Conservation (phyloP, 2,113 vertebrate genomes). For the Prinia subflava region DNA sequence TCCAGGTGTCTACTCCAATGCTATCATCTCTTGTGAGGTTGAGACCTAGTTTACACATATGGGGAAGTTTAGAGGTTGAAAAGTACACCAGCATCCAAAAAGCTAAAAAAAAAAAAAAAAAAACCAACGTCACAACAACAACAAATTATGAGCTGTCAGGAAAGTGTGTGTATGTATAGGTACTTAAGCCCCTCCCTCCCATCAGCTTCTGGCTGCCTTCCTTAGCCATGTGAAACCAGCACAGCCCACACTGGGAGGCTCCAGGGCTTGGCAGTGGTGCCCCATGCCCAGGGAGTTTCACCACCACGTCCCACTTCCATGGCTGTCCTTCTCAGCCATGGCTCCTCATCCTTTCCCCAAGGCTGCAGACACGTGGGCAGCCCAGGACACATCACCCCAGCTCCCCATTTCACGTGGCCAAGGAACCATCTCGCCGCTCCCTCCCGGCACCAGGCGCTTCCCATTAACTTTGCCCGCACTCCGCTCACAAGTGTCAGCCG, state of each 20-base stretch:
- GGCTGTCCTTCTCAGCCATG: neutral
- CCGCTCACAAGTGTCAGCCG: neutral
- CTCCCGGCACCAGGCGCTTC: neutral
- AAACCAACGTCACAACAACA: neutral
- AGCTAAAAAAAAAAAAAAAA: neutral
- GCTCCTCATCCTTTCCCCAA: fast-evolving
- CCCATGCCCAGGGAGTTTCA: fast-evolving
- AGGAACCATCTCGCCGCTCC: fast-evolving
- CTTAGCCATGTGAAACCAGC: neutral
- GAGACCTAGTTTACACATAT: neutral
- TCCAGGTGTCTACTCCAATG: neutral
- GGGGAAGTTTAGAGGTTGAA: neutral
- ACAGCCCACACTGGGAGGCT: neutral
- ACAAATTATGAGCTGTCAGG: neutral
- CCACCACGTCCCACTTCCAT: neutral
- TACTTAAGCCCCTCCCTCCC: fast-evolving
- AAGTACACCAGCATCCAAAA: neutral
- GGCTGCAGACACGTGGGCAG: fast-evolving
- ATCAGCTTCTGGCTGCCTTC: neutral
- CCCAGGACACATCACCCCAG: fast-evolving
- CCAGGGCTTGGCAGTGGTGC: neutral
- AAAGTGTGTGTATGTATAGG: fast-evolving
- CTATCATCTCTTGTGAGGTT: neutral
- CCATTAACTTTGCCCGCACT: neutral
- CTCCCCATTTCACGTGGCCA: fast-evolving